Conservation (phyloP, 2,888 invertebrate genomes). For the Seira musarum region DNA sequence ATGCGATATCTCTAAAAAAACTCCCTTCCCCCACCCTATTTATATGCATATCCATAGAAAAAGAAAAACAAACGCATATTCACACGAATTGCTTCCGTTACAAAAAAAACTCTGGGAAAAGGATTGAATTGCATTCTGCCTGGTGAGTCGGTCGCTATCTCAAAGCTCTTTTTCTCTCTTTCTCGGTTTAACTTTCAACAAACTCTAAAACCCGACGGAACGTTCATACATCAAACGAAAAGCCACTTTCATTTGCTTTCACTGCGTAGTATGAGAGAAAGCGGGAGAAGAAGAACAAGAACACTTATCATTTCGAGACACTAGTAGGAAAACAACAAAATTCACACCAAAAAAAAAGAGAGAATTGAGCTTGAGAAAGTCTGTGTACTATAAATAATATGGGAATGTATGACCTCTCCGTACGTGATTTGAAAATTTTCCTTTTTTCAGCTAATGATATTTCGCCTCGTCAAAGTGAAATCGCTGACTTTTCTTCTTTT, state of each 20-base stretch:
- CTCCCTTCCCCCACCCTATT: background rate
- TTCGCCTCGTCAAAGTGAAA: constrained; percentile 51
- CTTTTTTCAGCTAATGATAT: constrained; percentile 54
- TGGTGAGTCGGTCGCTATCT: background rate
- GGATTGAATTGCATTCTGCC: constrained; percentile 34
- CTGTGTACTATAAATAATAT: constrained; percentile 14
- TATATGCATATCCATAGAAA: background rate
- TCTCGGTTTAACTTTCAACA: background rate
- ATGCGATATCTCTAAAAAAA: constrained; percentile 3
- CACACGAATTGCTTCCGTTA: background rate
- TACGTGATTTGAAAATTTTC: constrained; percentile 57
- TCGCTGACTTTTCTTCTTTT: constrained; percentile 50
- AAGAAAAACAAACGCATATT: constrained; percentile 28
- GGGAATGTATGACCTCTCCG: constrained; percentile 44
- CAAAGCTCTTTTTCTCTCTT: background rate
- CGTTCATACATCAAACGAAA: constrained; percentile 44
- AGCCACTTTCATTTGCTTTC: constrained; percentile 51
- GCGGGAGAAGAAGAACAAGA: background rate
- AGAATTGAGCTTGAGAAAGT: background rate
- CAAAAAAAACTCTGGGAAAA: constrained; percentile 22
- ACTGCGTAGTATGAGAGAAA: background rate
- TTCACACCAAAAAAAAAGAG: background rate
- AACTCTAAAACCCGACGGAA: constrained; percentile 1
- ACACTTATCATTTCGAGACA: constrained; percentile 8
- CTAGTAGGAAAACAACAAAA: constrained; percentile 1